Conservation (phyloP, 2,797 vertebrate species). For the Coluber constrictor region DNA sequence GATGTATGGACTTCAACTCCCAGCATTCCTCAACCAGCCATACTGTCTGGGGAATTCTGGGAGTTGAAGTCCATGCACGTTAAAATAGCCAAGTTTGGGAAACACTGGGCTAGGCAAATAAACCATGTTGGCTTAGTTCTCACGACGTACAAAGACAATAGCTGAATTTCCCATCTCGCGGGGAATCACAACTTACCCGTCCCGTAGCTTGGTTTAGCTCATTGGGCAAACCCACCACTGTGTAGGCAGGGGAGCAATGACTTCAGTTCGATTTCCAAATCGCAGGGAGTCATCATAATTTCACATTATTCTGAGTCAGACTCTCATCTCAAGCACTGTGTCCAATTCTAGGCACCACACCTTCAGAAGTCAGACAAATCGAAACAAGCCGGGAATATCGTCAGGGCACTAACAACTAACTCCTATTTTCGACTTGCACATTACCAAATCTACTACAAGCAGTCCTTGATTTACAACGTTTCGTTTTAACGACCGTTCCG, state of each 20-base stretch:
- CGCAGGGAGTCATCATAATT: not conserved
- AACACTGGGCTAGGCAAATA: not conserved
- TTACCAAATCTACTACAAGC: not conserved
- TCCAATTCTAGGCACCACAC: not conserved
- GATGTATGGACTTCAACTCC: too few species aligned
- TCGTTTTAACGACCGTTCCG: not conserved
- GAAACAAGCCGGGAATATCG: not conserved
- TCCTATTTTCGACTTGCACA: not conserved
- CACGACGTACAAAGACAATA: not conserved
- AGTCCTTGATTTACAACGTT: not conserved
- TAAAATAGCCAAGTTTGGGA: too few species aligned
- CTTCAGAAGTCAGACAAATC: not conserved
- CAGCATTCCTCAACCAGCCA: too few species aligned
- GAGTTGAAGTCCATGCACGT: too few species aligned
- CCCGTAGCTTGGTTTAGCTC: not conserved
- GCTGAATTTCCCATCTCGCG: not conserved
- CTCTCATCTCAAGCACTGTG: not conserved
- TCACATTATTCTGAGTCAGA: not conserved
- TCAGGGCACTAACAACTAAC: not conserved
- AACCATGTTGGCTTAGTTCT: not conserved
- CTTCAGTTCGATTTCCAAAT: not conserved
- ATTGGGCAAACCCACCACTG: not conserved
- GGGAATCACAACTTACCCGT: not conserved
- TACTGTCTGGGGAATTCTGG: too few species aligned
- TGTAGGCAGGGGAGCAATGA: not conserved